Evolutionary conservation across 92 coral and sea anemone species (phyloP), one percentile per base, ranked within the genome.

Genomic region (Pocillopora meandrina): DNA sequence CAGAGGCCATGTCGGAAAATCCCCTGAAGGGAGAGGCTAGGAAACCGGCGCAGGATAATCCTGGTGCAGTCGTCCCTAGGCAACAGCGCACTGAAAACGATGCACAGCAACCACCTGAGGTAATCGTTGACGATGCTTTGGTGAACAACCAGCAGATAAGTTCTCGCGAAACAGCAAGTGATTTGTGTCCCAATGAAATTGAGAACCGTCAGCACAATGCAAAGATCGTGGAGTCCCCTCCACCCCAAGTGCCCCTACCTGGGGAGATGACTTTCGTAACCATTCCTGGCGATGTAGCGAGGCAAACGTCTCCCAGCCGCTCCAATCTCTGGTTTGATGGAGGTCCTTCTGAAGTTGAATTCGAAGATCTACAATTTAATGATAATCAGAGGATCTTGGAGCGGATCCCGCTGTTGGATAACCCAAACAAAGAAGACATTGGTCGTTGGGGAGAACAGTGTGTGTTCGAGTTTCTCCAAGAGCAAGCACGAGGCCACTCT

Each of bases 361-460:
- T 89, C 73, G 98, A 95, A 66, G 96, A 93, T 64, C 85, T 95
- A n/a, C 83, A 87, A 0, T 18, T 90, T 12, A 85, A 77, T 31
- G 35, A 60, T 19, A 79, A 90, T 63, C 55, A 83, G 0, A 65
- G 73, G 26, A 65, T 87, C 67, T 88, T 95, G 42, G 84, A 80
- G 31, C 69, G 74, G 74, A 60, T 91, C 14, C 56, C 91, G 56
- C 66, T 86, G 21, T 78, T 61, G 61, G 88, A 87, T 19, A 86
- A 70, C 72, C 77, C 90, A 69, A 90, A 90, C 86, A 89, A 86
- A 31, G 91, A 90, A 62, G 95, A 88, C 12, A 71, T 95, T 56
- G 98, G 98, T 21, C 97, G 95, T 33, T 91, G 95, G 95, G 98
- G 98, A 35, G 98, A 95, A 55, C 74, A 66, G 62, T 85, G 91